These are phyloP conservation scores for Lutjanus campechanus DNA, from an alignment of 2,797 vertebrate species.

Conservation along the genomic window DNA sequence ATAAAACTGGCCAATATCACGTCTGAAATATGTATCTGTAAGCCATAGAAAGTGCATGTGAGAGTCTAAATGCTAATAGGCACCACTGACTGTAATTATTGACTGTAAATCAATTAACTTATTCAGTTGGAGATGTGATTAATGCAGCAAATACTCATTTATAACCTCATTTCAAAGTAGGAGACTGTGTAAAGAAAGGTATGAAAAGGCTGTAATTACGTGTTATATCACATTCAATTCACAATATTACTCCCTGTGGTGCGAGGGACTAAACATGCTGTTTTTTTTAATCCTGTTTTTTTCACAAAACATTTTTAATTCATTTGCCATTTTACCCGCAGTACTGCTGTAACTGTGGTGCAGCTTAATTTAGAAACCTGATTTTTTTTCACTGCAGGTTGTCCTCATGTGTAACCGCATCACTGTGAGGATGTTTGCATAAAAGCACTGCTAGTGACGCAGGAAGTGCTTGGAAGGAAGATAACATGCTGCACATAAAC, in stretches of 20 bases:
- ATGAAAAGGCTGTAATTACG: not conserved
- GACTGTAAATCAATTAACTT: conserved; percentile 15
- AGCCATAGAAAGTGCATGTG: not conserved
- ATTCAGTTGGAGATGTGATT: conserved; percentile 9
- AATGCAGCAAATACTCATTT: conserved; percentile 24
- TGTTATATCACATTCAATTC: not conserved
- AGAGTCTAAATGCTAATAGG: conserved; percentile 17
- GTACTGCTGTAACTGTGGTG: not conserved
- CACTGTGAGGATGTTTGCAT: not conserved
- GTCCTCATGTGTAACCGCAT: not conserved
- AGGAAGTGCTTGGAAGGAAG: not conserved
- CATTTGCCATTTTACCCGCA: not conserved
- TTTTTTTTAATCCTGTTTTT: not conserved
- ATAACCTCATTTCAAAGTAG: not conserved
- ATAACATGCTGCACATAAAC: not conserved
- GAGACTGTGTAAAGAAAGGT: not conserved
- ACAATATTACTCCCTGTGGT: not conserved
- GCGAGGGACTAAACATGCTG: not conserved
- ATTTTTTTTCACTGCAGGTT: not conserved
- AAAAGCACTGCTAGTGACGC: not conserved
- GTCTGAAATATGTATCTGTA: not conserved
- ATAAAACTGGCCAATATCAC: not conserved
- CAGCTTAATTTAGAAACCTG: not conserved
- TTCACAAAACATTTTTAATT: not conserved
- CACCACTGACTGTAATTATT: not conserved